Conservation (phyloP, 2,888 invertebrate genomes). For the Geotrupes spiniger region DNA sequence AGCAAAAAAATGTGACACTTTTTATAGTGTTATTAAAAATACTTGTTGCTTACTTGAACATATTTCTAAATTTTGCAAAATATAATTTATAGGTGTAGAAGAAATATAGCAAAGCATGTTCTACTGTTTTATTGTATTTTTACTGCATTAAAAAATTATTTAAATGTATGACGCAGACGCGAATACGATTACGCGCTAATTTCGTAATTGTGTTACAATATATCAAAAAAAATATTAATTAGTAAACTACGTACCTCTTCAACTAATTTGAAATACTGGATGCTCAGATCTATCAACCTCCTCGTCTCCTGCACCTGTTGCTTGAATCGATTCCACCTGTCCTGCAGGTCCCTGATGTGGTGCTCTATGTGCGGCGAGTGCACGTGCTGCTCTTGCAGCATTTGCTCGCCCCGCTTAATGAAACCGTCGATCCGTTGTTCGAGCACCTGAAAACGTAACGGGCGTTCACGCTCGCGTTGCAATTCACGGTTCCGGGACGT, state of each 20-base stretch:
- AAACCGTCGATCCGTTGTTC: slow-evolving; percentile 63
- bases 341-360: slow-evolving; percentile 62
- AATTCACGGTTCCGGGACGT: slow-evolving; percentile 23
- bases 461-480: neutral
- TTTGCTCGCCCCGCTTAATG: slow-evolving; percentile 62
- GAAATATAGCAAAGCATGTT: too few relatives aligned
- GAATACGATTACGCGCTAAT: too few relatives aligned
- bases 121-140: too few relatives aligned
- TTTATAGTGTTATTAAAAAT: neutral
- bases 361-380: slow-evolving; percentile 59
- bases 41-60: neutral
- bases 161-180: too few relatives aligned
- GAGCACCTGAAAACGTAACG: slow-evolving; percentile 25
- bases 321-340: slow-evolving; percentile 67
- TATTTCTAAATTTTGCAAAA: too few relatives aligned
- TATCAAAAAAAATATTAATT: too few relatives aligned
- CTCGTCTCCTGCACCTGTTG: slow-evolving; percentile 64
- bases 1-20: neutral
- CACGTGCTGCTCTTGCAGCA: slow-evolving; percentile 52
- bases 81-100: neutral
- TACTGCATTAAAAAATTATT: too few relatives aligned
- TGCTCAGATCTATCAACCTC: slow-evolving; percentile 63
- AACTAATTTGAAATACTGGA: slow-evolving; percentile 69
- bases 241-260: slow-evolving; percentile 66
- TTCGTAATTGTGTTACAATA: slow-evolving; percentile 5